These are phyloP conservation scores for Acleris holmiana DNA, from an alignment of 2,888 invertebrate species.

Conservation along the genomic window DNA sequence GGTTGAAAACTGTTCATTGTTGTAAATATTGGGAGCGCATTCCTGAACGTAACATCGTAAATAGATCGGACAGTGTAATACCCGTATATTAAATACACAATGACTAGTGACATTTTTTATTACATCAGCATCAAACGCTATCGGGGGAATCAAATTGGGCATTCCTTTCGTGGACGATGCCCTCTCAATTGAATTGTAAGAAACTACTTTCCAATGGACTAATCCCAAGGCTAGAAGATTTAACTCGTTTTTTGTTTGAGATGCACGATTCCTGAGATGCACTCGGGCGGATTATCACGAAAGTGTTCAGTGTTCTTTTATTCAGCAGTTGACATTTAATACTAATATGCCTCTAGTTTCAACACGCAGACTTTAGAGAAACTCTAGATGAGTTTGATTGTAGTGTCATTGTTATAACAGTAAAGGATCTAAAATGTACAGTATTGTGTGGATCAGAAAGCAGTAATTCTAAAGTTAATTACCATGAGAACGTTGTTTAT, in stretches of 20 bases:
- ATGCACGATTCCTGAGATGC: slow-evolving; percentile 24
- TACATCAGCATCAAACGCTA: slow-evolving; percentile 34
- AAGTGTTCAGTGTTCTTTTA: slow-evolving; percentile 15
- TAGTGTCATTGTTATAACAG: slow-evolving; percentile 36
- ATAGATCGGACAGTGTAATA: slow-evolving; percentile 44
- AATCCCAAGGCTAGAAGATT: slow-evolving; percentile 30
- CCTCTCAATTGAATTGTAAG: slow-evolving; percentile 42
- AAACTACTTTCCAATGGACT: slow-evolving; percentile 38
- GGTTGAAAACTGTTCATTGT: slow-evolving; percentile 44
- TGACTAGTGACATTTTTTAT: slow-evolving; percentile 64
- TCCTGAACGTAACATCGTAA: slow-evolving; percentile 48
- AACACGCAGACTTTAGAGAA: slow-evolving; percentile 6
- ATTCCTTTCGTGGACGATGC: slow-evolving; percentile 52
- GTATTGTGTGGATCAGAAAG: slow-evolving; percentile 36
- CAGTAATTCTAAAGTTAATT: slow-evolving; percentile 37
- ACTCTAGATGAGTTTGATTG: slow-evolving; percentile 9
- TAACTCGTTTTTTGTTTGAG: slow-evolving; percentile 19
- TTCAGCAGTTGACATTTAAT: slow-evolving; percentile 23
- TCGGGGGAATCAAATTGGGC: slow-evolving; percentile 44
- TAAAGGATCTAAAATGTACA: slow-evolving; percentile 36
- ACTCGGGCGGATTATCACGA: slow-evolving; percentile 34
- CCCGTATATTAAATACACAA: slow-evolving; percentile 60
- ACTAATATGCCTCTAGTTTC: neutral
- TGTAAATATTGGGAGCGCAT: slow-evolving; percentile 54
- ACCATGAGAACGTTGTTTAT: slow-evolving; percentile 49